Evolutionary conservation across 2,113 vertebrate species (phyloP), one percentile per base, ranked within the genome.

Genomic region (Malaclemys terrapin): DNA sequence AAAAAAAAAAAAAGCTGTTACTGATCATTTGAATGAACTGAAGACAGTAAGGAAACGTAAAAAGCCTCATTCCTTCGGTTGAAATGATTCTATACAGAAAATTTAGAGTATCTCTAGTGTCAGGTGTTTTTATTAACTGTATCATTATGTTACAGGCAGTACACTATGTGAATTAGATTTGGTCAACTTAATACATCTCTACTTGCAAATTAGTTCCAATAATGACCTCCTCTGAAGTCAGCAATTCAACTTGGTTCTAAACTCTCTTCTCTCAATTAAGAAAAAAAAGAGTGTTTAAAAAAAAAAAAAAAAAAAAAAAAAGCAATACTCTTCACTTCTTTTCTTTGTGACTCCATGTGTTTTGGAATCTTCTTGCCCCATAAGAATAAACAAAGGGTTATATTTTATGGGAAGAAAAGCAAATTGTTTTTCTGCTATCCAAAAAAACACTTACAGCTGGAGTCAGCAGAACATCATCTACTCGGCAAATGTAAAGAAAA

Each of bases 361-460:
- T 98, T 93, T 94, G 96, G 89, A 95, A 96, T 89, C 27, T 95
- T 12, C 93, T 57, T 81, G 91, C 89, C 94, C 89, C 22, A 89
- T 45, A n/a, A 93, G 96, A 95, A 98, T 98, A 97, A 98, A 98
- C 98, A 97, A 93, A 96, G 96, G 91, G 97, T 97, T 97, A 98
- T 82, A 96, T 72, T 92, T 62, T 83, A 95, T 78, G 97, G 81
- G 95, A 94, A 95, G 75, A 97, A 97, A 96, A 95, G 90, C 91
- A 96, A 96, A 96, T 50, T 97, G 90, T 97, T 98, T 97, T 97
- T 96, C 87, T 97, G 92, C 94, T 96, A 87, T 94, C 93, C 95
- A 93, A 95, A 98, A 91, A 95, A 97, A 95, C 90, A 50, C 88
- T 93, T 89, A 86, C 87, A 97, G 93, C 96, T 97, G 88, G 92